A percentile compares a stretch with the other conserved stretches of the same genome.
These are phyloP conservation scores for Alectoris magna DNA, from an alignment of 2,797 vertebrate species.

Conservation along the genomic window DNA sequence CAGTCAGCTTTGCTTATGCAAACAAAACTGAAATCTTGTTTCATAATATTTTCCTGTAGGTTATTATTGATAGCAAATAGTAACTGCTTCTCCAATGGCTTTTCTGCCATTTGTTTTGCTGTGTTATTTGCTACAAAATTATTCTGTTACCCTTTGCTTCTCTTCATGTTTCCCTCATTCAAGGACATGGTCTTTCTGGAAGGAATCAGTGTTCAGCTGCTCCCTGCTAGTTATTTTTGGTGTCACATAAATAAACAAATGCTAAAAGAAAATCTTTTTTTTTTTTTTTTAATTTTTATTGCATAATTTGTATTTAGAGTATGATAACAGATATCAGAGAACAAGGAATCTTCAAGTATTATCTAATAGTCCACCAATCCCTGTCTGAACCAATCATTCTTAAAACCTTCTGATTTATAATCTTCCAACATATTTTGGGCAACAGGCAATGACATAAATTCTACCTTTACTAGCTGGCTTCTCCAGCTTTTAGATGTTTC, in stretches of 20 bases:
- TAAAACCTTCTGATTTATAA: not conserved
- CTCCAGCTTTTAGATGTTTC: not conserved
- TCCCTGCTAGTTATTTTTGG: not conserved
- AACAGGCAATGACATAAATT: not conserved
- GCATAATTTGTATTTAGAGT: not conserved
- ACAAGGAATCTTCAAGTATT: not conserved
- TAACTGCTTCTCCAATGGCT: not conserved
- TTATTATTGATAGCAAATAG: not conserved
- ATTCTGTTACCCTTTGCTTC: not conserved
- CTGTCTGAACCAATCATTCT: not conserved
- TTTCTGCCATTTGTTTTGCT: not conserved
- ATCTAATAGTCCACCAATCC: not conserved
- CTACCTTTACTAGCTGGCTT: not conserved
- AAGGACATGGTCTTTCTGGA: not conserved
- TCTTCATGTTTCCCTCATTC: not conserved
- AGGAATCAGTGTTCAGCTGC: not conserved
- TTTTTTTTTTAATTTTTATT: no score
- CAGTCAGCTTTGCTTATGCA: constrained; percentile 3
- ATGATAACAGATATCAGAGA: not conserved
- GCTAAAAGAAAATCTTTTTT: not conserved
- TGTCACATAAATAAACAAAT: not conserved
- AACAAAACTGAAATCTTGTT: not conserved
- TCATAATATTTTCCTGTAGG: not conserved
- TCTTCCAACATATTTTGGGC: not conserved
- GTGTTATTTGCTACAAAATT: accelerated